Evolutionary conservation across 2,888 invertebrate genomes (phyloP).

Genomic region (Fragum sueziense): DNA sequence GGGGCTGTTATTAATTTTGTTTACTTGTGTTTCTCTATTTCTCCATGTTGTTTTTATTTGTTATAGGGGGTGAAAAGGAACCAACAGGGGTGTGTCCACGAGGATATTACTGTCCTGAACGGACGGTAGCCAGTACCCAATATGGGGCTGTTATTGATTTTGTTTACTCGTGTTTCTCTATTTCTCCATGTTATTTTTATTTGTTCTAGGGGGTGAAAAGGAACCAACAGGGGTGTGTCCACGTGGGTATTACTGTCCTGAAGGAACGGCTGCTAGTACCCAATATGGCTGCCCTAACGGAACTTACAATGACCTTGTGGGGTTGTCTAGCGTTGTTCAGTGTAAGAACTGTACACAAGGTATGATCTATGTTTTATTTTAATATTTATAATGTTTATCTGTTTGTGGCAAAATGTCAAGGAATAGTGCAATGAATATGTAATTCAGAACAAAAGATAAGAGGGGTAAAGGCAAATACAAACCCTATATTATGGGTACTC

Average conservation of each 20-base stretch:
- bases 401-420: no score
- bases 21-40: no score
- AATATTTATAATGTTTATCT: no score
- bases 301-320: constrained; percentile 75
- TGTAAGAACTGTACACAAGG: constrained; percentile 79
- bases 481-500: no score
- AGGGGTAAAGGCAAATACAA: no score
- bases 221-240: constrained; percentile 73
- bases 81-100: constrained; percentile 71
- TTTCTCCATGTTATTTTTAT: no score
- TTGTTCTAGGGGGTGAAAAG: constrained; percentile 70
- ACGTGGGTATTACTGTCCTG: constrained; percentile 79
- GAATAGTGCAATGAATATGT: no score
- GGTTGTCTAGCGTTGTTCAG: constrained; percentile 67
- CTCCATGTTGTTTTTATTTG: not conserved
- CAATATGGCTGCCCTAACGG: constrained; percentile 79
- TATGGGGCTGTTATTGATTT: no score
- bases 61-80: constrained; percentile 73
- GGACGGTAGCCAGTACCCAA: constrained; percentile 71
- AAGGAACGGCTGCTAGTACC: constrained; percentile 71
- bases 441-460: no score
- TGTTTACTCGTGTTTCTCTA: no score
- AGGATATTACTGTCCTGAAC: constrained; percentile 78
- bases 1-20: no score
- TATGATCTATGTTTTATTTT: no score